Evolutionary conservation across 1,140 invertebrate genomes (phyloP), one percentile per base, ranked within the genome.

Genomic region (Ditylenchus dipsaci): DNA sequence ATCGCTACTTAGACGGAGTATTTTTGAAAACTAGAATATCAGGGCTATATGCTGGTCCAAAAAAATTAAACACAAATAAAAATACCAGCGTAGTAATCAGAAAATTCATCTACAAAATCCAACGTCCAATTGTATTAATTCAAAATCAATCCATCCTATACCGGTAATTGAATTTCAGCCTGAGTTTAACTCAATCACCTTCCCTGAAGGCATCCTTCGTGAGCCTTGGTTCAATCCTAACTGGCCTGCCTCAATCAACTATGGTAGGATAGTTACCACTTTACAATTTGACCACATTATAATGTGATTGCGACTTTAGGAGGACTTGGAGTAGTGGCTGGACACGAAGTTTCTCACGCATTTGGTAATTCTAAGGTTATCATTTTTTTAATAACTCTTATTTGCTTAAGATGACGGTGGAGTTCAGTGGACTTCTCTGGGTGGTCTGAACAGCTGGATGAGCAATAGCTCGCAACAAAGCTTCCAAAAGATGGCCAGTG

Each of bases 201-300:
- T 74, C 19, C 73, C 73, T n/a, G 19, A 69, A n/a, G 73, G 59
- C 43, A 77, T 74, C 26, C 49, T 74, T 11, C 71, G 71, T 42
- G 69, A 42, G n/a, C 88, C 89, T 26, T 88, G 88, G 78, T 88
- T 86, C 78, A 83, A 86, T 63, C 83, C 84, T 27, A 82, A 84
- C 27, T 86, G 85, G 71, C 88, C 88, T 63, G 87, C 87, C 85
- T 87, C 84, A 57, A 71, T 86, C 3, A 86, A 86, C 69, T 87
- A 85, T 76, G 86, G 33, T 38, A 38, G 33, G 11, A n/a, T n/a
- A n/a, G n/a, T n/a, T n/a, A n/a, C n/a, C n/a, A 11, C 33, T 38
- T 38, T 38, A 11, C 33, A 38, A n/a, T n/a, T n/a, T n/a, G n/a
- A n/a, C n/a, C 33, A 38, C 11, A 38, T 38, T 38, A 5, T 38